phyloP scores from a whole-genome alignment of 2,888 invertebrate species.

The Drosophila meridionalis region DNA sequence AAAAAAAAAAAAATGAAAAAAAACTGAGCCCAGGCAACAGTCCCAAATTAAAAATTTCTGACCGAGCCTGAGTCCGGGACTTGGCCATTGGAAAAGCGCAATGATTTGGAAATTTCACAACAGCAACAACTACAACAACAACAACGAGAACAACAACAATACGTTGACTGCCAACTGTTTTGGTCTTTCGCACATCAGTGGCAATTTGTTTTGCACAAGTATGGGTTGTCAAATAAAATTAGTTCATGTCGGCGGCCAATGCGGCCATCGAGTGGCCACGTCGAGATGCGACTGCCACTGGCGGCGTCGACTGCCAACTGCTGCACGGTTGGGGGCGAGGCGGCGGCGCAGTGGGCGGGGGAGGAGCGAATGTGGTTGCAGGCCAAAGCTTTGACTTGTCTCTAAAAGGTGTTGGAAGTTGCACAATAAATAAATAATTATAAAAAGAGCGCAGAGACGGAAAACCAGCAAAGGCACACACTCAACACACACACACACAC shows the following conservation, averaged over 20 bases:
- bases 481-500: conserved; percentile 33
- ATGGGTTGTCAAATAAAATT: conserved; percentile 84
- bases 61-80: conserved; percentile 42
- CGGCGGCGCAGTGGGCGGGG: background rate
- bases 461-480: conserved; percentile 40
- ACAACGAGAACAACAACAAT: conserved; percentile 41
- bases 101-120: conserved; percentile 82
- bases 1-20: background rate
- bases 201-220: conserved; percentile 84
- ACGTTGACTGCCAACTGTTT: conserved; percentile 67
- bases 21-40: conserved; percentile 1
- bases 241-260: conserved; percentile 74
- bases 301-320: conserved; percentile 8
- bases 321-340: background rate
- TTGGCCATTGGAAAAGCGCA: conserved; percentile 75
- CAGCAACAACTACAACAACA: conserved; percentile 50
- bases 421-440: conserved; percentile 84
- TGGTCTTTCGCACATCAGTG: conserved; percentile 83
- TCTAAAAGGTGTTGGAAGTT: conserved; percentile 84
- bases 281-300: conserved; percentile 61
- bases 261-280: conserved; percentile 58
- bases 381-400: conserved; percentile 79
- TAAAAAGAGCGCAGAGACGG: conserved; percentile 63
- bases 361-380: conserved; percentile 19
- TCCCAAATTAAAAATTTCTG: conserved; percentile 32